Evolutionary conservation across 2,797 vertebrate species (phyloP), one percentile per base, ranked within the genome.

Genomic region (Picus viridis): DNA sequence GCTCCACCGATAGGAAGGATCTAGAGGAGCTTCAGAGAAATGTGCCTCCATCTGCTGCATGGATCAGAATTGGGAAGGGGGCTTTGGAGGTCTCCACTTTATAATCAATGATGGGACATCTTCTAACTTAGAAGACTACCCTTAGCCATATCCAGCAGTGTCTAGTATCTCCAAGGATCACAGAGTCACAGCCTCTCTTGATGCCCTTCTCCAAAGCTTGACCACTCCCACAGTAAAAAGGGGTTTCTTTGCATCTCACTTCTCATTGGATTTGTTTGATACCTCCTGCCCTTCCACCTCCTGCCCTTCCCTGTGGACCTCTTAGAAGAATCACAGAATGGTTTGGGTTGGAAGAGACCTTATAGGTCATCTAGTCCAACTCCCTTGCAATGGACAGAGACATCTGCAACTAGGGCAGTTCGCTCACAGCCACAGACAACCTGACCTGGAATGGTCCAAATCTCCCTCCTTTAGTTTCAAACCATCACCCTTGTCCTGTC

Each of bases 21-120:
- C 45, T 43, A 53, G 19, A 45, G 7, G 41, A 29, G 39, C 22
- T 26, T 22, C 61, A 76, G 29, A 43, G 41, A 68, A 90, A 90
- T 0, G 0, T 64, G 8, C 4, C 24, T 69, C n/a, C 36, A 45
- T 32, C 62, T 67, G 43, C 27, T 34, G 29, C 14, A 16, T 9
- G 34, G 41, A 36, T 24, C 9, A 29, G 29, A 32, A 63, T 0
- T 23, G 29, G 43, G 54, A 80, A 57, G 5, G 9, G 8, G 10
- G 13, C 5, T 87, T 80, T 67, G 2, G 4, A 85, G 9, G 26
- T 34, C 53, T 73, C 34, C 36, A 32, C 12, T 32, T 89, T 6
- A 36, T 32, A 7, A 71, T 26, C 18, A 16, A 94, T 78, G 34
- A 73, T 4, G 6, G 69, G 27, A 6, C 12, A 51, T 18, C 23